phyloP scores from a whole-genome alignment of 2,113 vertebrate species.

The Phylloscopus trochilus region DNA sequence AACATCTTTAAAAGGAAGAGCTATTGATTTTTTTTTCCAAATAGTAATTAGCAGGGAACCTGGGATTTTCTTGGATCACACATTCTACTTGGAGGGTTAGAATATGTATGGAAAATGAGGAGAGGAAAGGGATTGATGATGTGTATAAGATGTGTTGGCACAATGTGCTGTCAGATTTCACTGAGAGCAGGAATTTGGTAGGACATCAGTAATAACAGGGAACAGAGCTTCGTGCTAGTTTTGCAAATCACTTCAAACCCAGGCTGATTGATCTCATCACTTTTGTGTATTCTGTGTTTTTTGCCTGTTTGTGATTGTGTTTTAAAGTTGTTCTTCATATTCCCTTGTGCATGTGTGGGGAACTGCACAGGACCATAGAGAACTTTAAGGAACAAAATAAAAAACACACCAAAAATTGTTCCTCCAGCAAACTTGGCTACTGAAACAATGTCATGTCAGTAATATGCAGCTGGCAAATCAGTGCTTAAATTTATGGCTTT shows the following conservation, averaged over 20 bases:
- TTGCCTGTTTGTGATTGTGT: background rate
- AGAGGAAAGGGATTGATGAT: background rate
- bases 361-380: background rate
- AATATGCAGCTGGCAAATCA: background rate
- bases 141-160: background rate
- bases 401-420: background rate
- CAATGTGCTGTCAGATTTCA: background rate
- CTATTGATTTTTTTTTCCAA: background rate
- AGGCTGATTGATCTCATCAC: background rate
- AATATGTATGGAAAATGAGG: background rate
- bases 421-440: background rate
- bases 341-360: accelerated
- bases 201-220: background rate
- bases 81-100: background rate
- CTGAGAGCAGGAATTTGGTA: background rate
- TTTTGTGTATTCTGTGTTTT: background rate
- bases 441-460: background rate
- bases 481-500: background rate
- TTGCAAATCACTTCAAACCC: background rate
- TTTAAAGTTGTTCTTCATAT: background rate
- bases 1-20: background rate
- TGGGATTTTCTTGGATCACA: background rate
- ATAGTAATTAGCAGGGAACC: background rate
- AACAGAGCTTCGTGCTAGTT: background rate
- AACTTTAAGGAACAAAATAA: background rate